phyloP scores from a whole-genome alignment of 92 coral and sea anemone genomes.

The Siderastrea radians region DNA sequence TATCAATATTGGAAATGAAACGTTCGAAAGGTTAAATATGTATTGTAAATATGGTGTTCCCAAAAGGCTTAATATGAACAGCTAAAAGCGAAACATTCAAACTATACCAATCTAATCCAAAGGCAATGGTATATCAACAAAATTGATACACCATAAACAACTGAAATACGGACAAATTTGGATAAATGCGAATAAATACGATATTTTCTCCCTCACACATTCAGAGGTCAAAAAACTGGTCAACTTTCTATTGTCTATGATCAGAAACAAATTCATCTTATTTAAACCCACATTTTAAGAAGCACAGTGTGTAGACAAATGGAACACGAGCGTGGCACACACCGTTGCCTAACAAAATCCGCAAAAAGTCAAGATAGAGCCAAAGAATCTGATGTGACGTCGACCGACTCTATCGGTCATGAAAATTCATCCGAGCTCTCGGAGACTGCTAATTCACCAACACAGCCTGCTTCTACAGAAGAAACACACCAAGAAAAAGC shows the following conservation, averaged over 20 bases:
- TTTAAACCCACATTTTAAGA: constrained; percentile 19
- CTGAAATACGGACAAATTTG: no score
- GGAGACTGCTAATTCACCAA: not conserved
- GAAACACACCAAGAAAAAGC: not conserved
- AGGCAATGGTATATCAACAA: no score
- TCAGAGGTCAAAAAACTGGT: constrained; percentile 61
- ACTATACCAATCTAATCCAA: no score
- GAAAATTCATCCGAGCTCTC: constrained; percentile 4
- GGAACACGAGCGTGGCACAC: not conserved
- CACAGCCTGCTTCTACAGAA: constrained; percentile 14
- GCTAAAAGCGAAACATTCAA: no score
- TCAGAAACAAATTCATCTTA: constrained; percentile 58
- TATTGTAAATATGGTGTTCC: no score
- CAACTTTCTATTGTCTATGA: constrained; percentile 57
- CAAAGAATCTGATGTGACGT: not conserved
- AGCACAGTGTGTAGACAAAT: constrained; percentile 32
- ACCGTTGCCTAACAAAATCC: constrained; percentile 42
- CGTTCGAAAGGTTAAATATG: no score
- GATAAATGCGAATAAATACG: no score
- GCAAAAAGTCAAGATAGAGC: not conserved
- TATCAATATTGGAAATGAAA: no score
- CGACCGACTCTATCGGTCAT: not conserved
- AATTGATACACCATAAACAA: no score
- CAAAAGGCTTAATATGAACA: no score
- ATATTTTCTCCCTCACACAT: no score